These are phyloP conservation scores for Myripristis jacobus DNA, from an alignment of 2,797 vertebrate genomes.

Conservation along the genomic window DNA sequence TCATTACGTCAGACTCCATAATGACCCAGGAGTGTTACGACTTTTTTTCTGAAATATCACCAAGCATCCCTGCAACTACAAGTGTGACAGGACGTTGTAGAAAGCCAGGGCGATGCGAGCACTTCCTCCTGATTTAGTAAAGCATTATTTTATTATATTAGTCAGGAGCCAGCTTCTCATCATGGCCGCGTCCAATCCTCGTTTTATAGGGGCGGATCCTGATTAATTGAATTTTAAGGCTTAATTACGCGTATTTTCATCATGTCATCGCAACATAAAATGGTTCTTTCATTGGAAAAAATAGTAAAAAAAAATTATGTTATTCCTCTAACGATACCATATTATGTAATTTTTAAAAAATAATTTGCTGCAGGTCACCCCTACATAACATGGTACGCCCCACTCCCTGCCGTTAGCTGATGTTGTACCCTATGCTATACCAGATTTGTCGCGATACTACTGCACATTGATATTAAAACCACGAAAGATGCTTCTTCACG, in stretches of 20 bases:
- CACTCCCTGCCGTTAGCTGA: conserved; percentile 82
- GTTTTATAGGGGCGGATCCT: background rate
- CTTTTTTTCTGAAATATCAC: background rate
- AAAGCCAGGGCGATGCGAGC: conserved; percentile 11
- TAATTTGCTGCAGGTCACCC: conserved; percentile 7
- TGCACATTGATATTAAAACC: conserved; percentile 53
- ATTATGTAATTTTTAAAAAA: background rate
- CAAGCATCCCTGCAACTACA: background rate
- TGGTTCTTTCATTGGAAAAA: background rate
- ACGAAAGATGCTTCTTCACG: conserved; percentile 73
- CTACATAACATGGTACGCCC: conserved; percentile 66
- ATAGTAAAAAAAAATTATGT: background rate
- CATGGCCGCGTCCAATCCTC: conserved; percentile 43
- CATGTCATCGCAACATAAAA: accelerated
- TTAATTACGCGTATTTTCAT: accelerated
- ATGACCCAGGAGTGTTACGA: conserved; percentile 32
- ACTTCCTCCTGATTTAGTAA: conserved; percentile 64
- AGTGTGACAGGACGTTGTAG: conserved; percentile 1
- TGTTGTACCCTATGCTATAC: conserved; percentile 78
- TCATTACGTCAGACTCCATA: conserved; percentile 76
- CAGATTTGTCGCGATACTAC: conserved; percentile 74
- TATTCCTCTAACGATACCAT: conserved; percentile 1
- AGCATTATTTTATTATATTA: conserved; percentile 65
- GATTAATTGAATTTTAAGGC: background rate
- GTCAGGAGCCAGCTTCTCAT: conserved; percentile 61